Evolutionary conservation across 2,888 invertebrate genomes (phyloP).

Genomic region (Stenurella melanura): DNA sequence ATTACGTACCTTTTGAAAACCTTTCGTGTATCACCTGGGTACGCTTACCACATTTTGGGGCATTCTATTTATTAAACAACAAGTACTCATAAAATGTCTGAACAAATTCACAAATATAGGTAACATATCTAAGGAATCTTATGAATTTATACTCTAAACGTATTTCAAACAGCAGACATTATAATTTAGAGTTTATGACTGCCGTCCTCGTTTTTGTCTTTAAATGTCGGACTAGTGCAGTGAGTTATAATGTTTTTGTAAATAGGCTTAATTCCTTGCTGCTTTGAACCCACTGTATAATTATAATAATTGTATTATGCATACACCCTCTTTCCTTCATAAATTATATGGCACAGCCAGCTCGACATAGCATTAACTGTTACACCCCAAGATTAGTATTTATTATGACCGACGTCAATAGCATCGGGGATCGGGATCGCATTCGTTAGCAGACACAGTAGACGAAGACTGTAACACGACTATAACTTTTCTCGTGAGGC

Average conservation of each 20-base stretch:
- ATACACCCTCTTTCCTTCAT: conserved; percentile 25
- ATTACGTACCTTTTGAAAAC: no score
- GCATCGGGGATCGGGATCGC: conserved; percentile 25
- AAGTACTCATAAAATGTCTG: no score
- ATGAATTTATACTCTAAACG: no score
- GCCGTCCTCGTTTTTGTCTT: no score
- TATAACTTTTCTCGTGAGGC: conserved; percentile 37
- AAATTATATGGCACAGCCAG: conserved; percentile 27
- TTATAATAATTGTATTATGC: conserved; percentile 37
- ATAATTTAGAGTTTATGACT: no score
- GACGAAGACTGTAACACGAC: conserved; percentile 17
- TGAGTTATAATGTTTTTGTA: neutral
- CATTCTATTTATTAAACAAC: no score
- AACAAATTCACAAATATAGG: no score
- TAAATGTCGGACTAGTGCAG: no score
- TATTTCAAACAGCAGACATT: no score
- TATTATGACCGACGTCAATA: conserved; percentile 32
- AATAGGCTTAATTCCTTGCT: neutral
- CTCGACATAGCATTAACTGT: conserved; percentile 26
- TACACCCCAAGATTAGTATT: conserved; percentile 39
- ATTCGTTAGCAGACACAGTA: conserved; percentile 29
- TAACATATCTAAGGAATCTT: no score
- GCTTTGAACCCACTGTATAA: conserved; percentile 20
- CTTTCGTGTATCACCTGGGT: no score
- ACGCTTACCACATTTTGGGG: no score